Percentiles rank a stretch among this genome's conserved stretches.
These are phyloP conservation scores for Hylaeus volcanicus DNA, from an alignment of 1,140 invertebrate species.

Conservation along the genomic window DNA sequence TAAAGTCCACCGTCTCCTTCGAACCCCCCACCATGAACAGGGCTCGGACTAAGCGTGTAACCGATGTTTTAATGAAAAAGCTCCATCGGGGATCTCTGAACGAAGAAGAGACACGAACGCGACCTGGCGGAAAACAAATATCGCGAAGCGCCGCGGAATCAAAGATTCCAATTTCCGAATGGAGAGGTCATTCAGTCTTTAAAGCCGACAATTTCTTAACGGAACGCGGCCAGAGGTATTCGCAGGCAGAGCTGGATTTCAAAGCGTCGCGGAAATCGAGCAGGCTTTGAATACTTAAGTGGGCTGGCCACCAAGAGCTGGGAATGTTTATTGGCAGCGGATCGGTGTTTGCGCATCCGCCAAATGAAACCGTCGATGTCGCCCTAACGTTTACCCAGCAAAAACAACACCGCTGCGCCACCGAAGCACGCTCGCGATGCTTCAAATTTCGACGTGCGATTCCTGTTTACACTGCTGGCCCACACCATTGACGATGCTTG, in stretches of 20 bases:
- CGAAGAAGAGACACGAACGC: no score
- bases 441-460: constrained; percentile 41
- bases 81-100: no score
- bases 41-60: no score
- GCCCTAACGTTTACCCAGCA: constrained; percentile 42
- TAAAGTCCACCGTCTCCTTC: no score
- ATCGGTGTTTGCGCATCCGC: constrained; percentile 60
- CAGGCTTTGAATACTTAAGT: constrained; percentile 55
- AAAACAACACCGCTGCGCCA: constrained; percentile 53
- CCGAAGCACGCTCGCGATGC: constrained; percentile 42
- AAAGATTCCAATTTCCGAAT: constrained; percentile 27
- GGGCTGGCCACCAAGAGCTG: constrained; percentile 15
- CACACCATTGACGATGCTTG: neutral
- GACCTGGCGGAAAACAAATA: no score
- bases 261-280: constrained; percentile 47
- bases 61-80: no score
- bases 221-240: neutral
- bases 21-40: no score
- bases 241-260: neutral
- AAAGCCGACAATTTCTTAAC: constrained; percentile 18
- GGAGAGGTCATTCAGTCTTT: neutral
- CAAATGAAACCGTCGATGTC: constrained; percentile 62
- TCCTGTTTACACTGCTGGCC: constrained; percentile 10
- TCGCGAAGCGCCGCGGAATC: neutral
- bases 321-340: constrained; percentile 62